A percentile compares a stretch with the other conserved stretches of the same genome.
These are phyloP conservation scores for Stenchaetothrips biformis DNA, from an alignment of 2,888 invertebrate genomes.

Conservation along the genomic window DNA sequence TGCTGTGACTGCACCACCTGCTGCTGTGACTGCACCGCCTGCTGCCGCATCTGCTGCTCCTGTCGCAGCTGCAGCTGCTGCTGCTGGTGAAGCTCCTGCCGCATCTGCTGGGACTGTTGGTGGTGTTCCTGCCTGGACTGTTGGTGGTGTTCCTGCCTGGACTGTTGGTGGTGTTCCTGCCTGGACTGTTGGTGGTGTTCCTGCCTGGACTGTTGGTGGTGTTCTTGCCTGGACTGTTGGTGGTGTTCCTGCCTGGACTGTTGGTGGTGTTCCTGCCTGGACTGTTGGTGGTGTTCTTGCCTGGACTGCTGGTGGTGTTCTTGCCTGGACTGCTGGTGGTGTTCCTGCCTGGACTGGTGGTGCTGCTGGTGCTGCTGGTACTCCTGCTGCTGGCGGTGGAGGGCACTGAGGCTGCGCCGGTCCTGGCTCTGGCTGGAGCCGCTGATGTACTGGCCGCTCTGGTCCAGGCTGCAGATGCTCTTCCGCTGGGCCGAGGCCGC, in stretches of 20 bases:
- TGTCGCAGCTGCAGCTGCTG: conserved; percentile 40
- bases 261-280: too few relatives aligned
- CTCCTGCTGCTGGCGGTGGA: conserved; percentile 58
- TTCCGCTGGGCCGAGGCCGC: conserved; percentile 70
- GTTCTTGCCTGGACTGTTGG: neutral
- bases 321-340: conserved; percentile 29
- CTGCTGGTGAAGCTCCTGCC: neutral
- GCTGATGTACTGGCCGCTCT: conserved; percentile 63
- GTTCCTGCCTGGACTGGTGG: conserved; percentile 32
- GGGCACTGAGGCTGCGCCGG: conserved; percentile 70
- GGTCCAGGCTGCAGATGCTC: conserved; percentile 73
- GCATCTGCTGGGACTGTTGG: neutral
- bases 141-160: conserved; percentile 13
- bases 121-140: neutral
- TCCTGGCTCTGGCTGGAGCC: conserved; percentile 64
- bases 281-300: conserved; percentile 28
- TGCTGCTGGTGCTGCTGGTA: conserved; percentile 43
- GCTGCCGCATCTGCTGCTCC: conserved; percentile 52
- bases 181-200: neutral
- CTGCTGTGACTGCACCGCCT: conserved; percentile 52
- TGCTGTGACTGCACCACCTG: conserved; percentile 49
- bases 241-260: too few relatives aligned
- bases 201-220: neutral
- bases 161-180: neutral
- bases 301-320: conserved; percentile 20